Percentiles rank a stretch among this genome's conserved stretches.
Evolutionary conservation across 2,113 vertebrate species (phyloP).

Genomic region (Protobothrops flavoviridis): DNA sequence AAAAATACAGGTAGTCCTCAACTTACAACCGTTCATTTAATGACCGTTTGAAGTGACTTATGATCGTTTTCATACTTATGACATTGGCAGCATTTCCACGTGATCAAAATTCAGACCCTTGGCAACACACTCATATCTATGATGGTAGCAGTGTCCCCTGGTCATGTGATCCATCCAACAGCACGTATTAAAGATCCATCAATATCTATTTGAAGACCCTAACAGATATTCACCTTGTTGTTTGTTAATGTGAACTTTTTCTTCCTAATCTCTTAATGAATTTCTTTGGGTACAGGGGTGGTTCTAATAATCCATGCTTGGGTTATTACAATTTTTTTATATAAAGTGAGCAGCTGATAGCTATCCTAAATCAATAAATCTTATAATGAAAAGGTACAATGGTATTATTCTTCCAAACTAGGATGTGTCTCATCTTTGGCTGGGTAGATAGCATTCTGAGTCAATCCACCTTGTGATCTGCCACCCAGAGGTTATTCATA

Average conservation of each 20-base stretch:
- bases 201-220: background rate
- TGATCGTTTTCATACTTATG: background rate
- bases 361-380: background rate
- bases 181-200: background rate
- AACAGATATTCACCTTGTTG: background rate
- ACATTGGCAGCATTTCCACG: background rate
- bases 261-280: background rate
- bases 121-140: background rate
- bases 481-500: background rate
- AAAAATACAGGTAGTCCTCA: background rate
- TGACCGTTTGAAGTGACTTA: background rate
- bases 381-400: background rate
- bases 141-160: background rate
- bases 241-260: background rate
- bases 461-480: background rate
- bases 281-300: background rate
- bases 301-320: background rate
- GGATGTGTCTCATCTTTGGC: background rate
- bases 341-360: background rate
- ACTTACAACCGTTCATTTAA: background rate
- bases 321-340: background rate
- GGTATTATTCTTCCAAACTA: background rate
- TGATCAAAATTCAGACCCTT: background rate
- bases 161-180: background rate
- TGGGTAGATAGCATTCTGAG: background rate